Percentiles rank a stretch among this genome's conserved stretches.
Evolutionary conservation across 2,888 invertebrate genomes (phyloP).

Genomic region (Drepana falcataria): DNA sequence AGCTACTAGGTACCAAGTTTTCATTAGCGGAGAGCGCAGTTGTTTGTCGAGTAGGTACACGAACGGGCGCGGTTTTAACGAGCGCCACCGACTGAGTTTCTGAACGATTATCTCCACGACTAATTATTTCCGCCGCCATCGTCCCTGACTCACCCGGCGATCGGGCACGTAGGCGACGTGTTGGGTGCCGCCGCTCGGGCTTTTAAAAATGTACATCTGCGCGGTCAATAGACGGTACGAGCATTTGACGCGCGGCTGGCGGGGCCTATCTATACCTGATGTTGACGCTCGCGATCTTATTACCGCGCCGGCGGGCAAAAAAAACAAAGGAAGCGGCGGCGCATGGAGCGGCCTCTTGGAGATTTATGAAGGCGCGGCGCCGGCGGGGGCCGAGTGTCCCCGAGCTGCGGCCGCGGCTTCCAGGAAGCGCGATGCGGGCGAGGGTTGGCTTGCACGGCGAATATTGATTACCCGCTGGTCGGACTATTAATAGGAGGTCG

Average conservation of each 20-base stretch:
- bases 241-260: conserved; percentile 34
- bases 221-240: conserved; percentile 44
- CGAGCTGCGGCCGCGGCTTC: conserved; percentile 45
- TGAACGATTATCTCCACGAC: conserved; percentile 52
- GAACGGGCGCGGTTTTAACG: conserved; percentile 12
- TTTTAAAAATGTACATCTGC: conserved; percentile 41
- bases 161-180: conserved; percentile 6
- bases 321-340: conserved; percentile 63
- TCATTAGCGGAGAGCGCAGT: conserved; percentile 25
- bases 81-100: conserved; percentile 23
- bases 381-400: conserved; percentile 35
- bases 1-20: conserved; percentile 21
- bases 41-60: conserved; percentile 9
- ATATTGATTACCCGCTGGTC: conserved; percentile 64
- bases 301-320: conserved; percentile 47
- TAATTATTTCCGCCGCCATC: conserved; percentile 52
- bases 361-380: conserved; percentile 15
- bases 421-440: conserved; percentile 62
- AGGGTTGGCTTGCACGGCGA: conserved; percentile 52
- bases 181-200: conserved; percentile 17
- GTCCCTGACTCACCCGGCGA: conserved; percentile 22
- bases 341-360: conserved; percentile 9
- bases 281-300: conserved; percentile 70
- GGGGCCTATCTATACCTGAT: conserved; percentile 60
- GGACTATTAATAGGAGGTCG: conserved; percentile 64